phyloP scores from a whole-genome alignment of 1,140 invertebrate species.

The Lepidostoma basale region DNA sequence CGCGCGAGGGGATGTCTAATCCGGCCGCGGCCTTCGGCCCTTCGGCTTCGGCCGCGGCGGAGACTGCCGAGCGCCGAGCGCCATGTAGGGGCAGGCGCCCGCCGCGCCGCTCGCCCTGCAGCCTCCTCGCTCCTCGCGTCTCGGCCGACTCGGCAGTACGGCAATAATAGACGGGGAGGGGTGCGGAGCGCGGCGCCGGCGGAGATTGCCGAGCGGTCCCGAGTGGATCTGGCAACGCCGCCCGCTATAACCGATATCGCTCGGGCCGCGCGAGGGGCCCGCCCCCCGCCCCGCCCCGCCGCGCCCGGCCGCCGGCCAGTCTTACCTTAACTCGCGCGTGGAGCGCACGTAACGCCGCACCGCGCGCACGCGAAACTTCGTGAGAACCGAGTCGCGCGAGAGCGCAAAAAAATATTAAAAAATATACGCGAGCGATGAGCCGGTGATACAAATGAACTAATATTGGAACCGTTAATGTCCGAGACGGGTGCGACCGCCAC shows the following conservation, averaged over 20 bases:
- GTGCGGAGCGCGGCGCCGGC: background rate
- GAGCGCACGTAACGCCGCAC: conserved; percentile 25
- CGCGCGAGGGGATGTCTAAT: background rate
- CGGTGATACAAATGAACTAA: conserved; percentile 34
- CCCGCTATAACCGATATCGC: conserved; percentile 40
- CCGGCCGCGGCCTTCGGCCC: background rate
- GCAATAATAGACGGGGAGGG: background rate
- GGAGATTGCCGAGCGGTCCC: background rate
- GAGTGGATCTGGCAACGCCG: conserved; percentile 38
- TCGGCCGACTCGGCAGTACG: conserved; percentile 16
- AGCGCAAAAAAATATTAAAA: conserved; percentile 7
- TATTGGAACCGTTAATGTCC: conserved; percentile 31
- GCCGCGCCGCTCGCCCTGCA: background rate
- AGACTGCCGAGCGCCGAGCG: conserved; percentile 5
- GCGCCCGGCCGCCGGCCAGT: conserved; percentile 21
- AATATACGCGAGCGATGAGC: conserved; percentile 32
- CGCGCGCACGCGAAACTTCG: conserved; percentile 9
- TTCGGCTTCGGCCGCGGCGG: conserved; percentile 9
- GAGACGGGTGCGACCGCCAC: conserved; percentile 35
- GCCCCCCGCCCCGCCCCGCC: conserved; percentile 12
- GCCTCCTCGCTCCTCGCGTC: background rate
- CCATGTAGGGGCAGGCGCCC: conserved; percentile 27
- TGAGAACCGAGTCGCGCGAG: conserved; percentile 4
- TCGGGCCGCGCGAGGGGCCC: conserved; percentile 29
- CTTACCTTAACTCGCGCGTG: conserved; percentile 27